Evolutionary conservation across 35 echinoderm and acorn worm species (phyloP), one percentile per base, ranked within the genome.

Genomic region (Ophiothrix spiculata): DNA sequence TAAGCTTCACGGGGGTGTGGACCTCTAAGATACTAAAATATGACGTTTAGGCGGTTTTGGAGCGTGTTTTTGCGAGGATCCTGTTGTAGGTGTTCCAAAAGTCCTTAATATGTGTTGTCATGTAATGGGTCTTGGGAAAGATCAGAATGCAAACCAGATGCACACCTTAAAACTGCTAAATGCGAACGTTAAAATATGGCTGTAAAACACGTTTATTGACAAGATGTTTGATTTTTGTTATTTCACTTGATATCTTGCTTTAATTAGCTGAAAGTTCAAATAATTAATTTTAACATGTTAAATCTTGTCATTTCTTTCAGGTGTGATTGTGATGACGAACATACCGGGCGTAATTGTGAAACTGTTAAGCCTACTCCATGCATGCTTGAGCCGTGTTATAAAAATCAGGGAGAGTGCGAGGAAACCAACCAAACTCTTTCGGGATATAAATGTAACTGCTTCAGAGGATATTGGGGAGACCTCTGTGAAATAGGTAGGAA

Each of bases 401-500:
- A 12, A 2, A 28, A 28, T 2, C 60, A 25, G 23, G 60, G 60
- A 15, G 6, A 69, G 1, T 69, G 60, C 60, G 29, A 2, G 23
- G 60, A 69, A 69, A 69, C 8, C 25, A 69, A 10, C 29, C 16
- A 69, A 69, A 15, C 60, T 25, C 6, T 2, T 25, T 25, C 16
- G 17, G 60, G 60, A 12, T 69, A 69, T 69, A 10, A 69, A 10
- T 69, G 60, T 28, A 69, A 15, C 8, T 69, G 60, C 60, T 69
- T 15, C 60, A 69, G 29, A 69, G 60, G 23, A 6, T 69, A 25
- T 28, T 69, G 60, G 60, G 60, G 60, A 4, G 60, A 69, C 6
- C 25, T 25, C 29, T 69, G 60, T n/a, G 60, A 69, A 69, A 69
- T 69, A 69, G 60, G 60, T 69, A 69, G n/a, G n/a, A n/a, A n/a